Evolutionary conservation across 2,113 vertebrate species (phyloP).

Genomic region (Epinephelus lanceolatus): DNA sequence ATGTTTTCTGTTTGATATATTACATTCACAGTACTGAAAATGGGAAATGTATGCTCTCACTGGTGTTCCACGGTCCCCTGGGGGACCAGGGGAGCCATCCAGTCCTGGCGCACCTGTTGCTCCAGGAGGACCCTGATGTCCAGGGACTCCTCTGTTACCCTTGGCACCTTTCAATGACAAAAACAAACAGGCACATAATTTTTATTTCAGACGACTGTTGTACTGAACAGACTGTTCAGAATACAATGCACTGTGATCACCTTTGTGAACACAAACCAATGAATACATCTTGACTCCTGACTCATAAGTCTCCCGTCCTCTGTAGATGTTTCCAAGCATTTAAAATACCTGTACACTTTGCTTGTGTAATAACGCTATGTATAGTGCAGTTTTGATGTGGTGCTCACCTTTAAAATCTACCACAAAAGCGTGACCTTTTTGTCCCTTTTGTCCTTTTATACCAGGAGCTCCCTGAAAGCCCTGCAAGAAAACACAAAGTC

Average conservation of each 20-base stretch:
- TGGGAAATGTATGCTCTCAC: conserved; percentile 79
- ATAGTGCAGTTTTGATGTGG: not conserved
- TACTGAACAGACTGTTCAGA: not conserved
- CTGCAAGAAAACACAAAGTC: conserved; percentile 38
- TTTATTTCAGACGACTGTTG: too few species aligned
- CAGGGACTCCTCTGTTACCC: conserved; percentile 80
- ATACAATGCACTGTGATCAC: not conserved
- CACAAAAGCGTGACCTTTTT: conserved; percentile 63
- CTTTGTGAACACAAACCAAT: not conserved
- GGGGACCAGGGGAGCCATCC: conserved; percentile 83
- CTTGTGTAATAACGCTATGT: not conserved
- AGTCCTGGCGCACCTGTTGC: conserved; percentile 80
- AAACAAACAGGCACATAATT: not conserved
- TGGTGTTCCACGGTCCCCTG: conserved; percentile 86
- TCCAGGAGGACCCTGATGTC: conserved; percentile 75
- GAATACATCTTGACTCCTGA: not conserved
- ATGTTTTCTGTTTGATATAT: not conserved
- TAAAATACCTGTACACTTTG: not conserved
- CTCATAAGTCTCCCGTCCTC: not conserved
- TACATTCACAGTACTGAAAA: not conserved
- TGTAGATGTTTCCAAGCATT: not conserved
- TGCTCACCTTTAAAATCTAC: conserved; percentile 55
- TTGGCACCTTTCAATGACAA: conserved; percentile 56
- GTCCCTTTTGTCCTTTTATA: conserved; percentile 68
- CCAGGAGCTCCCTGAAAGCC: conserved; percentile 62